These are phyloP conservation scores for Eonycteris spelaea DNA, from an alignment of 2,113 vertebrate species.

Conservation along the genomic window DNA sequence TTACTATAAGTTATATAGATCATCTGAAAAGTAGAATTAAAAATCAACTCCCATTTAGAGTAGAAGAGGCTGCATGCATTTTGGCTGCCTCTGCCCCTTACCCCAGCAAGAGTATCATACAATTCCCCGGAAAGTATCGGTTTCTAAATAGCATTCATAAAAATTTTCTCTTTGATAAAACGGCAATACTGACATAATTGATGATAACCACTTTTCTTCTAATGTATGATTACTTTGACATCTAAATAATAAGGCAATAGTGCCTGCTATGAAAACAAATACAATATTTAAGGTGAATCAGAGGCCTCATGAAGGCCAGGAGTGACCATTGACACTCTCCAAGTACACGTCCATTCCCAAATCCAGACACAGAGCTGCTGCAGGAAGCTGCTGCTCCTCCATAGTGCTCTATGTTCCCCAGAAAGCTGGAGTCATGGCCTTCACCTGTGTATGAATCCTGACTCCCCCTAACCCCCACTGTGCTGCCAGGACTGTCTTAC, in stretches of 20 bases:
- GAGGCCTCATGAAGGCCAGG: not conserved
- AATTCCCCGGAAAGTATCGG: not conserved
- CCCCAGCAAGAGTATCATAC: not conserved
- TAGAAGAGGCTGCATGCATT: not conserved
- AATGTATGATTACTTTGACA: not conserved
- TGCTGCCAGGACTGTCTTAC: not conserved
- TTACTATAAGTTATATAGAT: constrained; percentile 25
- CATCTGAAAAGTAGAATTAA: constrained; percentile 42
- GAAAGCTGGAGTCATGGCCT: not conserved
- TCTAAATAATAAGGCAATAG: not conserved
- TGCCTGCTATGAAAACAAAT: not conserved
- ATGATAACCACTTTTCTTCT: not conserved
- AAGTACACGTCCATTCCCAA: not conserved
- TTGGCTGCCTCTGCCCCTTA: not conserved
- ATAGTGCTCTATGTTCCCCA: no score
- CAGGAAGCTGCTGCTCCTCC: not conserved
- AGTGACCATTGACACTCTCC: not conserved
- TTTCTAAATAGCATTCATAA: not conserved
- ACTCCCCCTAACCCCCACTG: not conserved
- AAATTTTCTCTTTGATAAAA: not conserved
- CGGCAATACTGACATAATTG: not conserved
- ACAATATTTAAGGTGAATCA: not conserved
- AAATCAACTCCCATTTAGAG: not conserved
- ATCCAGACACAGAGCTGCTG: not conserved
- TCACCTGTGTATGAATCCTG: not conserved